Conservation (phyloP, 2,888 invertebrate genomes). For the Morpho achilles region DNA sequence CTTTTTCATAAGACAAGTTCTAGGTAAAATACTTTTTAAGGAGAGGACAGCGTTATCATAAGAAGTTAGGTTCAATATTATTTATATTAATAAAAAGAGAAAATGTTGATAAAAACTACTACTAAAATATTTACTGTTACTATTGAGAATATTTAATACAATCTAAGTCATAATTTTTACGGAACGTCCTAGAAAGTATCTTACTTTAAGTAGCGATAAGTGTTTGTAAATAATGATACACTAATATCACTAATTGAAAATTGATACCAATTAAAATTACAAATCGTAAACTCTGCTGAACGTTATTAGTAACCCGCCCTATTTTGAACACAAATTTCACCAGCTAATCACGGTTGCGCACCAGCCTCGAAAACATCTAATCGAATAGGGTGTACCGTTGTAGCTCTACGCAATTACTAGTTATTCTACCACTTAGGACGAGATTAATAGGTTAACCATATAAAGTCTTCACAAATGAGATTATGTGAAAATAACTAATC, state of each 20-base stretch:
- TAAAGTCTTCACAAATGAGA: background rate
- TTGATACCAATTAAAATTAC: background rate
- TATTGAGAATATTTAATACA: too few relatives aligned
- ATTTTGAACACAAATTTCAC: background rate
- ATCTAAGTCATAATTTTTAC: too few relatives aligned
- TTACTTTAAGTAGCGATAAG: background rate
- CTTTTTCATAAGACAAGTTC: too few relatives aligned
- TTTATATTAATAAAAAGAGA: too few relatives aligned
- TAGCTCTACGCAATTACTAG: conserved; percentile 23
- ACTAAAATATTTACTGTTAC: too few relatives aligned
- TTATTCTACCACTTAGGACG: conserved; percentile 18
- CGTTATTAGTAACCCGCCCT: background rate
- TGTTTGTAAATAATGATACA: background rate
- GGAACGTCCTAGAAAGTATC: too few relatives aligned
- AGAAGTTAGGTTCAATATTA: too few relatives aligned
- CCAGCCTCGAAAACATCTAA: conserved; percentile 23
- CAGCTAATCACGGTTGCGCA: conserved; percentile 16
- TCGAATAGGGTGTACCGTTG: conserved; percentile 16
- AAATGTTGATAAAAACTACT: too few relatives aligned
- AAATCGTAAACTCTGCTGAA: background rate
- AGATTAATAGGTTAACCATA: conserved; percentile 20
- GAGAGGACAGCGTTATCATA: too few relatives aligned
- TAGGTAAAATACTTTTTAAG: too few relatives aligned
- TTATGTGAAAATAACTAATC: background rate
- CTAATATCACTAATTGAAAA: background rate